Percentiles rank a stretch among this genome's conserved stretches.
These are phyloP conservation scores for Ectemnius continuus DNA, from an alignment of 2,888 invertebrate genomes.

Conservation along the genomic window DNA sequence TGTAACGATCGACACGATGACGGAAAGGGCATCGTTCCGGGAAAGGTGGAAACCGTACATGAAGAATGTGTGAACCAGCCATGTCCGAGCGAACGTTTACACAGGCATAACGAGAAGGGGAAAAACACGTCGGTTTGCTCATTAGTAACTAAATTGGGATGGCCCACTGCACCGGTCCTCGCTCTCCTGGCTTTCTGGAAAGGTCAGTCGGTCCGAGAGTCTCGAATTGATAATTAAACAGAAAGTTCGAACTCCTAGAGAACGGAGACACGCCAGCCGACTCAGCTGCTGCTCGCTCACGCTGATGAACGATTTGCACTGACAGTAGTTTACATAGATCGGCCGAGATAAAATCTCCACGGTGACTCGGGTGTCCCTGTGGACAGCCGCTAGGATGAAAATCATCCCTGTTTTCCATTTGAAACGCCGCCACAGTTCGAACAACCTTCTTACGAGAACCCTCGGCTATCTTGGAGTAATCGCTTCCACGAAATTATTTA, in stretches of 20 bases:
- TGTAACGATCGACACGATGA: background rate
- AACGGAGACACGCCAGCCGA: background rate
- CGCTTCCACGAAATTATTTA: constrained; percentile 57
- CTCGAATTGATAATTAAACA: background rate
- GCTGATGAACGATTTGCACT: background rate
- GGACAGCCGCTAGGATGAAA: background rate
- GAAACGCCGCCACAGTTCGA: constrained; percentile 10
- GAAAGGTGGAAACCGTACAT: background rate
- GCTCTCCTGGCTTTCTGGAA: too few species aligned
- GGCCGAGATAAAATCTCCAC: background rate
- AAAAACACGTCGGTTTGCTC: background rate
- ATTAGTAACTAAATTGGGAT: constrained; percentile 1
- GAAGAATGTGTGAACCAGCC: background rate
- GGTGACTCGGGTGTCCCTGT: background rate
- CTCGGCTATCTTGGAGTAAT: constrained; percentile 47
- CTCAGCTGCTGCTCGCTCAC: background rate
- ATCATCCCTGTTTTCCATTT: constrained; percentile 1
- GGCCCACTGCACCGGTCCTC: background rate
- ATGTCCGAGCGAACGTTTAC: background rate
- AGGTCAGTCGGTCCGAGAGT: too few species aligned
- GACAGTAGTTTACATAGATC: constrained; percentile 4
- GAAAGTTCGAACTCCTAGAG: background rate
- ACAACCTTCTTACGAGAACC: background rate
- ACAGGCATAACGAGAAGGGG: background rate
- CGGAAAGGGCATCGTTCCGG: background rate